Base-by-base conservation (phyloP, 2,888 invertebrate genomes). In the Zygothrica quintamaculata region DNA sequence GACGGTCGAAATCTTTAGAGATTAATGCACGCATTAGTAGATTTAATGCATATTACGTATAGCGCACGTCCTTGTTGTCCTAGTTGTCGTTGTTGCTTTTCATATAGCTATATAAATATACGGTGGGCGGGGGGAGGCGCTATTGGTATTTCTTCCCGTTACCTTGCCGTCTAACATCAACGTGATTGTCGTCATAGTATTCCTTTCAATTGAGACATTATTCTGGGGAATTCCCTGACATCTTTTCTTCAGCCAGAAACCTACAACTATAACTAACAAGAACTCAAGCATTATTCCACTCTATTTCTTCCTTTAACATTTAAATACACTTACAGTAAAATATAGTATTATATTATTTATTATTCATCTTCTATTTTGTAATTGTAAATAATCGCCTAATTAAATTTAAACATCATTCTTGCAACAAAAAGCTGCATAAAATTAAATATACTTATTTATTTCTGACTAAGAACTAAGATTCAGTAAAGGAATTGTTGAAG, bases 21-120 rank as follows among this genome's bases (percentile, higher is more conserved):
- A 90, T 90, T 90, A 90, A 89, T 89, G 89, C 82, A 84, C 87
- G 90, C 89, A 90, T 90, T 90, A 90, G 89, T 87, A 84, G 88
- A 89, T 88, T 90, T 90, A 87, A 89, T 89, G 89, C 88, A 89
- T 87, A 88, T 89, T 88, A 82, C 68, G 74, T 65, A 59, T 55
- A 46, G 70, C 71, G 62, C 56, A 55, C 65, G 55, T 74, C 57
- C 51, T 47, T 57, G 34, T 59, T 33, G 33, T 26, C 16, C 16
- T 37, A 11, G 15, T 39, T 33, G 25, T 33, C 31, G 34, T 12
- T 31, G 25, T 37, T 34, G 44, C 12, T 37, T 22, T 43, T 53
- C 33, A 22, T 51, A 37, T 61, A 52, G 34, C 33, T 40, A 40
- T 52, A 68, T 25, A 11, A 11, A 16, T 18, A 39, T 39, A 15